Base-by-base conservation (phyloP, 1,140 invertebrate genomes). In the Steinernema khuongi region DNA sequence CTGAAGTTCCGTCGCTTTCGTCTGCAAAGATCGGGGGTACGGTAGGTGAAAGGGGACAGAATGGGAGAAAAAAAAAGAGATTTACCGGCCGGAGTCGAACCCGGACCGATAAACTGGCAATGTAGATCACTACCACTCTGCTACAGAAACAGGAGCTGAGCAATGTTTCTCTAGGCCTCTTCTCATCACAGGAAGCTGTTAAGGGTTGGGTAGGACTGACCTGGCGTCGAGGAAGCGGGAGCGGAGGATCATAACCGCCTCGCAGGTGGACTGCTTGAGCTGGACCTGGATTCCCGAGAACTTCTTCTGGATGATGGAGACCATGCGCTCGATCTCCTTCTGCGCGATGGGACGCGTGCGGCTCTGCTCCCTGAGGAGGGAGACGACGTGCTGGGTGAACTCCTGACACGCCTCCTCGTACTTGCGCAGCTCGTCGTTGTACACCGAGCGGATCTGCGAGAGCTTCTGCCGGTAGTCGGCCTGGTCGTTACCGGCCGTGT, bases 251-350 rank as follows among this genome's bases (percentile, higher is more conserved):
- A 99, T 99, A 69, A 99, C 96, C n/a, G 97, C 97, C 87, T 99
- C 97, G 86, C 97, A 99, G 18, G 96, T 99, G 76, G 93, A 96
- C 88, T 99, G 97, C 87, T 99, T 99, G 79, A 99, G 88, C 87
- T 99, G 97, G 91, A 99, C 96, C 88, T 99, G 96, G 84, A 99
- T 99, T 75, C 94, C 96, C 79, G 94, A 96, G 89, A 99, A 99
- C 87, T 99, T 99, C 89, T 97, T 97, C 86, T 97, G 93, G 79
- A 99, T 99, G 81, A 99, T 99, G 87, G 94, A 93, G 29, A 99
- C 96, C 97, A 99, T 99, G 82, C 96, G 90, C 86, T 99, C 95
- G 81, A 99, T 99, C 89, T 99, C 96, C 74, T 94, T 92, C 29
- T 44, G 41, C 31, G 78, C 33, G 36, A 85, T 80, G n/a, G 80